Percentiles rank a stretch among this genome's conserved stretches.
Evolutionary conservation across 1,140 invertebrate species (phyloP).

Genomic region (Eufriesea mexicana): DNA sequence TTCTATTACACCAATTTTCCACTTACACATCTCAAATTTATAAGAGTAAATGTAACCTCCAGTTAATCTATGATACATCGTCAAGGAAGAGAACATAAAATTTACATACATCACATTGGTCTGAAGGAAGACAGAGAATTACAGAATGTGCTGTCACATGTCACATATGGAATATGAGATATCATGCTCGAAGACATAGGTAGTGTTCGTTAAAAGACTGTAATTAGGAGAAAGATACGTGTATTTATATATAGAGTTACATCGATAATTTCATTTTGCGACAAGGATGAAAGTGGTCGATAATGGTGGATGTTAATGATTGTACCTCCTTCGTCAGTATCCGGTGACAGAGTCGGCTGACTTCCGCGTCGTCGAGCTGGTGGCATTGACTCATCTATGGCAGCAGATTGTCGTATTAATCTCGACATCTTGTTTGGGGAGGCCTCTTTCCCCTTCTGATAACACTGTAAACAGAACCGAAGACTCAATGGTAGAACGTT

Average conservation of each 20-base stretch:
- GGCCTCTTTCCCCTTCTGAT: constrained; percentile 83
- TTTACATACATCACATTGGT: too few species aligned
- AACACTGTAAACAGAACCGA: constrained; percentile 72
- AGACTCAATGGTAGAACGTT: not conserved
- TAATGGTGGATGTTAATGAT: constrained; percentile 17
- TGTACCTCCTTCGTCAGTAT: constrained; percentile 83
- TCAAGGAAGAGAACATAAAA: too few species aligned
- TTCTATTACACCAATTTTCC: too few species aligned
- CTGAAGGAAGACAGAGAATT: too few species aligned
- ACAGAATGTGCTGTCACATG: too few species aligned
- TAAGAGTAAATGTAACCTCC: too few species aligned
- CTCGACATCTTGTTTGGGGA: constrained; percentile 86
- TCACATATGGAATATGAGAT: not conserved
- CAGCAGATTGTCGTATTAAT: constrained; percentile 92
- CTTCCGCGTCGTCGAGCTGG: constrained; percentile 88
- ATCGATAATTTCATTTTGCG: not conserved
- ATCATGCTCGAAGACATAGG: constrained; percentile 4
- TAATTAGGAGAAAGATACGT: constrained; percentile 1
- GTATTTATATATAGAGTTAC: constrained; percentile 18
- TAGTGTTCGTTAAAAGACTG: not conserved
- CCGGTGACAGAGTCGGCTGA: constrained; percentile 91
- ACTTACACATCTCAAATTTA: too few species aligned
- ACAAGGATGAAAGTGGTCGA: constrained; percentile 5
- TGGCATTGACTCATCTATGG: constrained; percentile 92
- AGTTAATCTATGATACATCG: too few species aligned